Base-by-base conservation (phyloP, 2,888 invertebrate species). In the Nephrotoma flavescens region DNA sequence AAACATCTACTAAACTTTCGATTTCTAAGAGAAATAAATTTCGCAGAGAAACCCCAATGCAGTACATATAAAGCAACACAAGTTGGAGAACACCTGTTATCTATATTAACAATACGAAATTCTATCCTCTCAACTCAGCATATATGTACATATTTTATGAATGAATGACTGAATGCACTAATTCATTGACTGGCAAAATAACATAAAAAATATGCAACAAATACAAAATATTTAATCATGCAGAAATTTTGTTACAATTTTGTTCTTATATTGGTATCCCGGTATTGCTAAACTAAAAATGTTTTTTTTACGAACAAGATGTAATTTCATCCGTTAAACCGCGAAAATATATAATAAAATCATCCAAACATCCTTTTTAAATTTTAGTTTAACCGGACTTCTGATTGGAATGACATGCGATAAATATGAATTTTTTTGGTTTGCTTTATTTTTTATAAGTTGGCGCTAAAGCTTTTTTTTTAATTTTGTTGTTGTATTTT, bases 401-500 rank as follows among this genome's bases (percentile, higher is more conserved):
- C 84, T 84, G 84, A 84, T 84, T 84, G 42, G 84, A 84, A 15
- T 84, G 84, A 84, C 84, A 84, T 84, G 42, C 84, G 84, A 84
- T 84, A 42, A 42, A 42, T 84, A 42, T 84, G 42, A 42, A 42
- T 84, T 42, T 15, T 41, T 84, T 84, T 84, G 41, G 41, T 84
- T 84, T 42, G n/a, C n/a, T 12, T 47, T 31, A 31, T 31, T 31
- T 31, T 31, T 31, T 31, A 31, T 31, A 31, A 31, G 71, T 71
- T 84, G 84, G 84, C 84, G 84, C 84, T 84, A 84, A 84, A 71
- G 71, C 71, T 31, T 71, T 31, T 71, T 31, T 71, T 6, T 52
- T 52, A 6, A 2, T 15, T 52, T 19, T 71, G 31, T 71, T 57
- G 6, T 57, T 57, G 52, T 2, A 57, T 57, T 57, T 31, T 15